Percentiles rank a stretch among this genome's conserved stretches.
Evolutionary conservation across 2,797 vertebrate species (phyloP).

Genomic region (Helicolenus hilgendorfi): DNA sequence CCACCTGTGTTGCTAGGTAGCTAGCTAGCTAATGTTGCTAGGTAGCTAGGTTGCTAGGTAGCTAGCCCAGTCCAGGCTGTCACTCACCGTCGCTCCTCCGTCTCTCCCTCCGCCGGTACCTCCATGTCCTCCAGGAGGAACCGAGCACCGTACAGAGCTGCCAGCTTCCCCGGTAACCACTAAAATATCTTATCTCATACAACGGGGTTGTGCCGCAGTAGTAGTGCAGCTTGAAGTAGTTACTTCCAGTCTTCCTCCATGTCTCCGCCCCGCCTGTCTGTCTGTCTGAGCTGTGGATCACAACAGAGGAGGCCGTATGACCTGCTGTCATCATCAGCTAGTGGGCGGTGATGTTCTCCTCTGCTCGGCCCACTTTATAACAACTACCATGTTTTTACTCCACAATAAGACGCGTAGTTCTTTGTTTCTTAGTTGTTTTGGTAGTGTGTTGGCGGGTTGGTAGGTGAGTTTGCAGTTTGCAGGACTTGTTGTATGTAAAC

Average conservation of each 20-base stretch:
- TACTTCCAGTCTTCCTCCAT: slow-evolving; percentile 65
- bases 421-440: no score
- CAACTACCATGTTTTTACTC: neutral
- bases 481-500: neutral
- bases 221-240: neutral
- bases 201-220: neutral
- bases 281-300: slow-evolving; percentile 32
- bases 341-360: slow-evolving; percentile 54
- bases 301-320: slow-evolving; percentile 73
- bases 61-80: neutral
- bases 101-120: slow-evolving; percentile 76
- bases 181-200: neutral
- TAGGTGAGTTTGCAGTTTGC: neutral
- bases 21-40: neutral
- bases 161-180: slow-evolving; percentile 53
- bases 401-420: neutral
- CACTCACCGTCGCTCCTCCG: slow-evolving; percentile 85
- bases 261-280: slow-evolving; percentile 7
- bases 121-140: slow-evolving; percentile 81
- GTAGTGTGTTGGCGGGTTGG: neutral
- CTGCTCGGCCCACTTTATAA: slow-evolving; percentile 20
- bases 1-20: neutral
- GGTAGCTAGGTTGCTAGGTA: neutral
- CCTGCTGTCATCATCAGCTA: neutral
- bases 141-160: slow-evolving; percentile 35